Evolutionary conservation across 2,888 invertebrate species (phyloP).

Genomic region (Calameuta idolon): DNA sequence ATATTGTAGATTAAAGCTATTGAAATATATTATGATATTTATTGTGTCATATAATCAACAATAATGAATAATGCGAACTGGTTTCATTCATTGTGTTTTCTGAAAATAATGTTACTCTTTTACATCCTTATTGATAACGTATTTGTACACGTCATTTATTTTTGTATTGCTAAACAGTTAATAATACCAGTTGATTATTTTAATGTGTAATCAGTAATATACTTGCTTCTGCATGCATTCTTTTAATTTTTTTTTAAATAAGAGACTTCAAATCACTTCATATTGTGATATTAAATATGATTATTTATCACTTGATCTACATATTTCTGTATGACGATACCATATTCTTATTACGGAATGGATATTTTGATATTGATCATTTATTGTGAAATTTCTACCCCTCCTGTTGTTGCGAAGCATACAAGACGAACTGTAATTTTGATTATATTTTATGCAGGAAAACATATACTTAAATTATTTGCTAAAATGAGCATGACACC

Average conservation of each 20-base stretch:
- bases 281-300: background rate
- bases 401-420: background rate
- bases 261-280: background rate
- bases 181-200: background rate
- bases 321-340: background rate
- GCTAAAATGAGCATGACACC: constrained; percentile 37
- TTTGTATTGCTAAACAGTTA: background rate
- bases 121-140: background rate
- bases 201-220: background rate
- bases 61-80: background rate
- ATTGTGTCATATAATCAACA: background rate
- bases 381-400: background rate
- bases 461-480: constrained; percentile 15
- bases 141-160: background rate
- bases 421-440: background rate
- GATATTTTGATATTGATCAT: background rate
- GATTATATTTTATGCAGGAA: background rate
- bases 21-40: background rate
- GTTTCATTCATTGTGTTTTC: background rate
- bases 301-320: background rate
- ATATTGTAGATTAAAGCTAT: background rate
- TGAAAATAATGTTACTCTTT: background rate
- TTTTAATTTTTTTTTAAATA: background rate
- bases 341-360: background rate
- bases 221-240: background rate